Conservation (phyloP, 1,140 invertebrate genomes). For the Diplogasteroides magnus region DNA sequence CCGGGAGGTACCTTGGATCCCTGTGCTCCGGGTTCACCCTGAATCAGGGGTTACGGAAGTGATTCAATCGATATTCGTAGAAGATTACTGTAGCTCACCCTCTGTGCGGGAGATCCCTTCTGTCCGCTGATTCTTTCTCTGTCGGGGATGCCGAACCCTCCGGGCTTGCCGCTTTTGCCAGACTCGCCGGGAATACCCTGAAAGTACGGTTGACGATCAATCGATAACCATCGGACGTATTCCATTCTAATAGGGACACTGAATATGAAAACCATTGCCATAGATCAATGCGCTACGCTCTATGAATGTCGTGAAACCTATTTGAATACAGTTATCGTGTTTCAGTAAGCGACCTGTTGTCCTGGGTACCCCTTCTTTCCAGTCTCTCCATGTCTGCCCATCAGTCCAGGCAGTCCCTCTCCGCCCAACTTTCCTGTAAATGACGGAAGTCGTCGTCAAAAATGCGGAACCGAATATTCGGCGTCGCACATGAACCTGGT, state of each 20-base stretch:
- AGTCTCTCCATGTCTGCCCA: conserved; percentile 28
- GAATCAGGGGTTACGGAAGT: not conserved
- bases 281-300: too few species aligned
- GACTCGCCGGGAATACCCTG: conserved; percentile 33
- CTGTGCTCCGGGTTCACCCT: conserved; percentile 24
- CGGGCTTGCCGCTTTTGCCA: conserved; percentile 29
- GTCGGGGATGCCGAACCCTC: conserved; percentile 29
- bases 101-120: conserved; percentile 26
- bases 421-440: conserved; percentile 33
- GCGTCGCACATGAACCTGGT: not conserved
- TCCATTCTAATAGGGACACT: too few species aligned
- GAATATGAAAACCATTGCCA: too few species aligned
- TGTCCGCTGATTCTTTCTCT: conserved; percentile 28
- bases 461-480: conserved; percentile 37
- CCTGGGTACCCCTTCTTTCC: conserved; percentile 29
- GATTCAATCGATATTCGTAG: too few species aligned
- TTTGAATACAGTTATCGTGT: too few species aligned
- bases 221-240: too few species aligned
- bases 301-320: too few species aligned
- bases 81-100: conserved; percentile 1
- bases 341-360: not conserved
- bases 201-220: too few species aligned
- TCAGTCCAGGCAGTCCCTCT: conserved; percentile 27
- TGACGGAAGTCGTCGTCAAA: conserved; percentile 47
- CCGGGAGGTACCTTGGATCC: conserved; percentile 23